phyloP scores from a whole-genome alignment of 2,797 vertebrate genomes.

The Macropodus opercularis region DNA sequence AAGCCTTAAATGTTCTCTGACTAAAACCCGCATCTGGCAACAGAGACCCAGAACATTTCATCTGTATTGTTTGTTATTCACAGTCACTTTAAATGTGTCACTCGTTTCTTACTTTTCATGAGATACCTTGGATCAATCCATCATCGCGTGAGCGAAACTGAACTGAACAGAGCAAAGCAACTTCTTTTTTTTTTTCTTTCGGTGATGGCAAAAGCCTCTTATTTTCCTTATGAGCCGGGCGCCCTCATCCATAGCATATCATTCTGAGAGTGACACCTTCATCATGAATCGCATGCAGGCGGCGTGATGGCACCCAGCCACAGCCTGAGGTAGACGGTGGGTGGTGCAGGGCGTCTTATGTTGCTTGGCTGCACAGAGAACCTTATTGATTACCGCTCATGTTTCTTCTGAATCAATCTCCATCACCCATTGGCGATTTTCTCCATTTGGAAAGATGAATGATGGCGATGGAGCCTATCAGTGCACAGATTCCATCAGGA shows the following conservation, averaged over 20 bases:
- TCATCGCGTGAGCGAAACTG: slow-evolving; percentile 48
- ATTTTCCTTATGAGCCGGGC: slow-evolving; percentile 58
- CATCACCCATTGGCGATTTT: slow-evolving; percentile 76
- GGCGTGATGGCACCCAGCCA: slow-evolving; percentile 49
- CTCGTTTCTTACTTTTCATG: slow-evolving; percentile 39
- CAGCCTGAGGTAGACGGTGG: slow-evolving; percentile 54
- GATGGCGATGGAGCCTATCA: slow-evolving; percentile 47
- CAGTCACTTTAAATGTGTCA: slow-evolving; percentile 41
- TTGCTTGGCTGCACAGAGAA: slow-evolving; percentile 59
- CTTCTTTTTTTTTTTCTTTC: slow-evolving; percentile 40
- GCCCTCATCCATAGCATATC: slow-evolving; percentile 59
- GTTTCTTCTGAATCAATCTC: slow-evolving; percentile 80
- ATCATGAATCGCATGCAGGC: slow-evolving; percentile 70
- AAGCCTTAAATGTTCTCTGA: slow-evolving; percentile 15
- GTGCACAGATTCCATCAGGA: slow-evolving; percentile 63
- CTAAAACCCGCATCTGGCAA: slow-evolving; percentile 14
- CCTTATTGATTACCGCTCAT: slow-evolving; percentile 78
- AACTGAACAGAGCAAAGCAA: slow-evolving; percentile 40
- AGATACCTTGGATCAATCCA: slow-evolving; percentile 47
- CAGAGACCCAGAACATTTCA: slow-evolving; percentile 12
- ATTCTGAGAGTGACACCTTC: slow-evolving; percentile 66
- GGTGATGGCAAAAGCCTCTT: slow-evolving; percentile 47
- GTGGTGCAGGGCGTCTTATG: slow-evolving; percentile 47
- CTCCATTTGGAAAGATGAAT: slow-evolving; percentile 65
- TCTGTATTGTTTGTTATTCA: slow-evolving; percentile 45